Conservation (phyloP, 2,888 invertebrate species). For the Gymnosoma rotundatum region DNA sequence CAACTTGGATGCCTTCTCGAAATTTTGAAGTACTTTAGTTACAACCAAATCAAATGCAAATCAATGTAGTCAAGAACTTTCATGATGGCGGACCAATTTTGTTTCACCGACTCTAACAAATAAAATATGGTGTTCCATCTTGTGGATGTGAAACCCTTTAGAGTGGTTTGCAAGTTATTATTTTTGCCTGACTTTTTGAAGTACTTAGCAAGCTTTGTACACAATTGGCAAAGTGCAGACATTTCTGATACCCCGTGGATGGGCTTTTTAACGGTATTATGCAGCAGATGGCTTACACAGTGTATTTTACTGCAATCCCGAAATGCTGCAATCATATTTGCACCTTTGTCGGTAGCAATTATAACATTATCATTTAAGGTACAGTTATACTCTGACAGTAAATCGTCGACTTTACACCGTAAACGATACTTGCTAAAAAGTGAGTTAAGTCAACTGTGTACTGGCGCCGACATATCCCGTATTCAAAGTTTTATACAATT, state of each 20-base stretch:
- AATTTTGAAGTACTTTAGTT: slow-evolving; percentile 9
- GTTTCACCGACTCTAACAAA: slow-evolving; percentile 3
- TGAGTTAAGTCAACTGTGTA: no score
- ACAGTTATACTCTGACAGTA: not conserved
- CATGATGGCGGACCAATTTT: no score
- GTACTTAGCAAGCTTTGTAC: slow-evolving; percentile 7
- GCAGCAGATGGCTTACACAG: slow-evolving; percentile 9
- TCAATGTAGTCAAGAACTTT: not conserved
- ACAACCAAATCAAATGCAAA: not conserved
- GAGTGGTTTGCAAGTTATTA: slow-evolving; percentile 12
- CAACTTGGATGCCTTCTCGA: slow-evolving; percentile 4
- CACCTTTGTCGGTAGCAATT: slow-evolving; percentile 12
- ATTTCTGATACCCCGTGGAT: not conserved
- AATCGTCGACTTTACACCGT: slow-evolving; percentile 1
- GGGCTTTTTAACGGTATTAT: slow-evolving; percentile 4
- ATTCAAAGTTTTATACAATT: no score
- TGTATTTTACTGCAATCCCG: slow-evolving; percentile 27
- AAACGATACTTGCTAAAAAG: no score
- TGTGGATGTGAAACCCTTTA: slow-evolving; percentile 11
- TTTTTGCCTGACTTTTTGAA: not conserved
- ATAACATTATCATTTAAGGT: not conserved
- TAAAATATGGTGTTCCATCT: slow-evolving; percentile 8
- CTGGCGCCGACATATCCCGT: no score
- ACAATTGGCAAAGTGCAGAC: slow-evolving; percentile 13
- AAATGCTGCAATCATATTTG: slow-evolving; percentile 22